Conservation (phyloP, 2,113 vertebrate species). For the Oryzias curvinotus region DNA sequence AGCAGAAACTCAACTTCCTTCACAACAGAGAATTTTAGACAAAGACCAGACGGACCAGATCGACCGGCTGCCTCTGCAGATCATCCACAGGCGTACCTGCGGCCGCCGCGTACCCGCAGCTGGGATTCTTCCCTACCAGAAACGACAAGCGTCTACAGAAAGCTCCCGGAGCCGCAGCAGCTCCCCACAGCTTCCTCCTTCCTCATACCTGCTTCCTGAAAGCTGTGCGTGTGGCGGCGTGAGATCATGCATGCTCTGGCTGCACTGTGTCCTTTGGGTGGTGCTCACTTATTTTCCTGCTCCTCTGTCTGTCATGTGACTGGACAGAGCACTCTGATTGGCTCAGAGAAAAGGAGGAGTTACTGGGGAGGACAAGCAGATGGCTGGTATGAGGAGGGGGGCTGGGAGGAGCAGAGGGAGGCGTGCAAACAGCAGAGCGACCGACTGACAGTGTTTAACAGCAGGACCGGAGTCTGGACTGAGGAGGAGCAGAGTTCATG, state of each 20-base stretch:
- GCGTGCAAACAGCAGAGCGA: constrained; percentile 8
- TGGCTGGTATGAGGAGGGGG: constrained; percentile 28
- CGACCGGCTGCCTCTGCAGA: too few relatives aligned
- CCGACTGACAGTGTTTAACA: too few relatives aligned
- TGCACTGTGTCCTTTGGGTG: constrained; percentile 50
- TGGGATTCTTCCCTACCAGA: too few relatives aligned
- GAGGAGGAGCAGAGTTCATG: too few relatives aligned
- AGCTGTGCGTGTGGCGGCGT: constrained; percentile 11
- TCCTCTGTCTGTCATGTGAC: constrained; percentile 70
- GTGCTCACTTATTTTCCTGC: constrained; percentile 72
- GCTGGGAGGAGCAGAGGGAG: constrained; percentile 13
- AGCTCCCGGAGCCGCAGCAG: too few relatives aligned
- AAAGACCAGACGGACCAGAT: too few relatives aligned
- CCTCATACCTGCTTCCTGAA: constrained; percentile 42
- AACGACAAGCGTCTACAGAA: too few relatives aligned
- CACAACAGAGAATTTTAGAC: too few relatives aligned
- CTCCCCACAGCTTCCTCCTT: background rate
- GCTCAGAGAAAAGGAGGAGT: constrained; percentile 45
- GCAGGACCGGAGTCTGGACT: too few relatives aligned
- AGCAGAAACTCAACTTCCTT: too few relatives aligned
- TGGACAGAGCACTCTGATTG: constrained; percentile 49
- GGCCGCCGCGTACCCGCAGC: too few relatives aligned
- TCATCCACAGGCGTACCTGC: too few relatives aligned
- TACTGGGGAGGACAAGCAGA: constrained; percentile 29
- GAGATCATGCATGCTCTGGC: constrained; percentile 21